Evolutionary conservation across 2,797 vertebrate genomes (phyloP).

Genomic region (Chromobotia macracanthus): DNA sequence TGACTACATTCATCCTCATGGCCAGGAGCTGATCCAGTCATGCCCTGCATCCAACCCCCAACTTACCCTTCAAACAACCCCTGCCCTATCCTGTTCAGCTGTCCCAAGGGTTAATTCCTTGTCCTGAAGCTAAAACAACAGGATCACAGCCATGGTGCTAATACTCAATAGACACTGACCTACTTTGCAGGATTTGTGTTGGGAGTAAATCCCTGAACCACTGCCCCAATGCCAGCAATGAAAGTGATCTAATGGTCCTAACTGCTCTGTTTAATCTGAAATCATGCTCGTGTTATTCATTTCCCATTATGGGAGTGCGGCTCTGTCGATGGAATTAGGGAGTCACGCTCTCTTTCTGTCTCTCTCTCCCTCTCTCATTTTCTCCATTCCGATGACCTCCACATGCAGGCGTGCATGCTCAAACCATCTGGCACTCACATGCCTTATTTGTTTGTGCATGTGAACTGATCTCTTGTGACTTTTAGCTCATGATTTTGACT

Average conservation of each 20-base stretch:
- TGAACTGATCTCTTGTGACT: constrained; percentile 27
- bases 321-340: constrained; percentile 78
- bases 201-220: constrained; percentile 66
- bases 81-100: constrained; percentile 77
- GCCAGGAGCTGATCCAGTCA: constrained; percentile 66
- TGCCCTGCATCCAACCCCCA: constrained; percentile 63
- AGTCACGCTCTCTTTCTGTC: constrained; percentile 45
- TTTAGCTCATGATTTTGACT: constrained; percentile 15
- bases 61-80: constrained; percentile 72
- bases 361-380: constrained; percentile 61
- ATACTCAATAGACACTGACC: constrained; percentile 83
- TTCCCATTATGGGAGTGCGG: constrained; percentile 83
- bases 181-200: constrained; percentile 80
- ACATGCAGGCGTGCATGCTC: constrained; percentile 63
- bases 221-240: constrained; percentile 80
- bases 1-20: constrained; percentile 61
- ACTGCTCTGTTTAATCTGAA: constrained; percentile 82
- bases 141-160: constrained; percentile 81
- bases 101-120: constrained; percentile 79
- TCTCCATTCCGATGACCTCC: constrained; percentile 70
- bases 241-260: constrained; percentile 83
- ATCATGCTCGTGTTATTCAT: constrained; percentile 81
- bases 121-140: constrained; percentile 81
- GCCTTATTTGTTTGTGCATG: constrained; percentile 66
- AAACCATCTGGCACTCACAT: constrained; percentile 71